These are phyloP conservation scores for Muscicapa striata DNA, from an alignment of 2,797 vertebrate genomes.

Conservation along the genomic window DNA sequence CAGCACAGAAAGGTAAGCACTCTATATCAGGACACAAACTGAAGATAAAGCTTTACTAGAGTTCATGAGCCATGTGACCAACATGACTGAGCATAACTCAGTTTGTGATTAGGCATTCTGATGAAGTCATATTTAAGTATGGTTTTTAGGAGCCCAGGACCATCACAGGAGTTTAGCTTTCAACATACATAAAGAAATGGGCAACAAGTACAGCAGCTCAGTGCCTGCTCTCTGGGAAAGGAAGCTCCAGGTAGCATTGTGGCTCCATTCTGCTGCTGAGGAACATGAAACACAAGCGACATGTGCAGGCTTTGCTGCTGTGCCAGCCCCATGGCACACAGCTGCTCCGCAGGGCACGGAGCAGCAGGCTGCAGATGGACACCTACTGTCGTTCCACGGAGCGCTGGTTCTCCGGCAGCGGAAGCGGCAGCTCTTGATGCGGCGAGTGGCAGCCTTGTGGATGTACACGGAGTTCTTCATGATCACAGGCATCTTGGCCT, in stretches of 20 bases:
- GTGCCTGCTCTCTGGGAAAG: neutral
- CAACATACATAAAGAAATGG: neutral
- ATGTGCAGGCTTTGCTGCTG: neutral
- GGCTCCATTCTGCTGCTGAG: neutral
- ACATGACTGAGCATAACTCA: neutral
- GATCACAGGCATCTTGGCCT: constrained; percentile 94
- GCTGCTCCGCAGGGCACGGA: neutral
- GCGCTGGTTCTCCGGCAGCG: constrained; percentile 85
- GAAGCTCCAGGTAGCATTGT: neutral
- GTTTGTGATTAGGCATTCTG: neutral
- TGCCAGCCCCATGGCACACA: neutral
- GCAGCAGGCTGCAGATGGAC: neutral
- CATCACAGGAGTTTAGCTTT: neutral
- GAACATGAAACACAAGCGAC: neutral
- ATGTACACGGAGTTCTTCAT: constrained; percentile 98
- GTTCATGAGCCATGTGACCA: accelerated
- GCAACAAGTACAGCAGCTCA: neutral
- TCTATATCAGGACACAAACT: neutral
- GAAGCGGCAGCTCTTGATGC: constrained; percentile 95
- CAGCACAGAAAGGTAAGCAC: neutral
- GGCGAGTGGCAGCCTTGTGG: constrained; percentile 91
- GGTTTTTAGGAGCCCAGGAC: neutral
- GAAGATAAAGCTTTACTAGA: neutral
- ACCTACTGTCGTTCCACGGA: constrained; percentile 80
- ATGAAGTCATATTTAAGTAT: neutral